Base-by-base conservation (phyloP, 2,113 vertebrate genomes). In the Paracanthobrama guichenoti region DNA sequence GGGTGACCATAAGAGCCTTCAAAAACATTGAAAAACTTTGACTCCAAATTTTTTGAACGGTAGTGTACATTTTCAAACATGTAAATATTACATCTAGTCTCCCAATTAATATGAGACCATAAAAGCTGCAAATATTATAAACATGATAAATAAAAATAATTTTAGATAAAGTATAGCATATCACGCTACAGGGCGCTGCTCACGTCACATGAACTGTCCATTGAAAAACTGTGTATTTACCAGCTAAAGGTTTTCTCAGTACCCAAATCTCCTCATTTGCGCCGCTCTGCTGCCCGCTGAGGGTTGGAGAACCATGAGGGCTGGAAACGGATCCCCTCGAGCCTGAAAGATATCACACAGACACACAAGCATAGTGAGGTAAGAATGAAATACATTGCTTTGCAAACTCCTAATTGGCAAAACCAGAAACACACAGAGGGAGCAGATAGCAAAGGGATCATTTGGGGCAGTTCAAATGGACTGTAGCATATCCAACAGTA, bases 191-290 rank as follows among this genome's bases (percentile, higher is more conserved):
- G 50, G 16, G 6, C 53, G 20, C 53, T 22, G 18, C 18, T 55
- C 18, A 55, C 18, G 10, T 12, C 66, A 71, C 9, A 22, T 69
- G 3, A 69, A n/a, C 35, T 69, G 18, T 69, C 66, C 31, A 69
- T 20, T 53, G 1, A 50, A 48, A 75, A 72, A 46, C 12, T 3
- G 12, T 73, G n/a, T 28, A 4, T 75, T 75, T 94, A 99, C 98
- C 98, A 96, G 96, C 85, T 2, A 97, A 95, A 24, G 97, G 97
- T 91, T 98, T 99, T 86, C 98, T 95, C 16, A 99, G 93, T 82
- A 99, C 98, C 98, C 98, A 99, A 88, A 99, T 97, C 86, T 99
- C 97, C 89, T 99, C 98, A 0, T 92, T 42, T 14, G 95, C 91
- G 10, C 94, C 88, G 42, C 91, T 94, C 0, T 93, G 94, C 20